Conservation (phyloP, 2,888 invertebrate species). For the Drosophila quasianomalipes region DNA sequence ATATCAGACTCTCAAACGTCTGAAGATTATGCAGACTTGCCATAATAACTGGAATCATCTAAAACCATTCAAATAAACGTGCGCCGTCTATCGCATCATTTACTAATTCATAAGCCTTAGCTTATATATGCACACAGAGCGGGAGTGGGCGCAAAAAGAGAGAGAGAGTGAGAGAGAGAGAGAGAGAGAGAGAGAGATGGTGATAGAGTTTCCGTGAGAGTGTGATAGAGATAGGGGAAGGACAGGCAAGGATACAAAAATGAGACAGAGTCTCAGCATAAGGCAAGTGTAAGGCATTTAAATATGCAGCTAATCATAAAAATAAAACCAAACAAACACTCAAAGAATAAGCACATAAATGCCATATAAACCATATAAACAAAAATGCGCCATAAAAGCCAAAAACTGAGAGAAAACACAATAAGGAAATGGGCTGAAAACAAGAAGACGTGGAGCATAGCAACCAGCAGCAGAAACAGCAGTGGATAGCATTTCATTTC, state of each 20-base stretch:
- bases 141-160: not conserved
- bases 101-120: conserved; percentile 63
- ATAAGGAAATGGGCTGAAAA: conserved; percentile 39
- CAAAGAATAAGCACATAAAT: conserved; percentile 60
- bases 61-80: conserved; percentile 49
- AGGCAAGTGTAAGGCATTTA: conserved; percentile 48
- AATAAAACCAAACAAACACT: conserved; percentile 65
- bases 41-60: conserved; percentile 46
- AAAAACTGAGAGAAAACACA: conserved; percentile 47
- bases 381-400: conserved; percentile 53
- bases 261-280: not conserved
- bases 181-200: not conserved
- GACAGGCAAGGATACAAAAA: not conserved
- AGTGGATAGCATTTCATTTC: conserved; percentile 55
- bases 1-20: conserved; percentile 14
- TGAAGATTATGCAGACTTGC: conserved; percentile 27
- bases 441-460: conserved; percentile 1
- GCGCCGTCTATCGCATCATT: conserved; percentile 55
- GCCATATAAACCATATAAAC: conserved; percentile 62
- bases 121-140: conserved; percentile 21
- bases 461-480: conserved; percentile 29
- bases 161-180: too few relatives aligned
- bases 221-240: not conserved
- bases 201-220: not conserved
- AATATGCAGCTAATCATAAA: conserved; percentile 70